Evolutionary conservation across 1,140 invertebrate genomes (phyloP), one percentile per base, ranked within the genome.

Genomic region (Ctenoplectra terminalis): DNA sequence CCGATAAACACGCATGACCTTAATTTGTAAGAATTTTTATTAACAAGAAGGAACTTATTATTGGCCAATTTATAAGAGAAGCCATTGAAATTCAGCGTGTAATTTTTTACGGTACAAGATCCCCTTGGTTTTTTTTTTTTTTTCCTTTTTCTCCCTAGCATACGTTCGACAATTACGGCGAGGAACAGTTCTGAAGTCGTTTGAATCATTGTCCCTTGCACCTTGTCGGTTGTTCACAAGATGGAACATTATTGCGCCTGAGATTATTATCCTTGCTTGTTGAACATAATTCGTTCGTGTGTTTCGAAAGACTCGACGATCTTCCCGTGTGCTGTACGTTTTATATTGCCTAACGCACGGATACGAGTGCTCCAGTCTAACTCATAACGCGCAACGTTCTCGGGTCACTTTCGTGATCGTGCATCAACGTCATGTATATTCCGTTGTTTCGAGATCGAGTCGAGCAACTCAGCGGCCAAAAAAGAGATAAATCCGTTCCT

Each of bases 181-280:
- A 50, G 23, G 43, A 81, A 67, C 52, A 67, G 60, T 67, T 15
- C 31, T 40, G 61, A 37, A 61, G 54, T 46, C 66, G 46, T 86
- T 87, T 79, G 84, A 86, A 86, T 87, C 85, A 87, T 86, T 83
- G 84, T 86, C 67, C 52, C 61, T 54, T 82, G 76, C 84, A 83
- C 81, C 81, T 87, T 85, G 83, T 52, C 69, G 79, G 73, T 74
- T 84, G 77, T 48, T 83, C 66, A 56, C 70, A 58, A 83, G 84
- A 87, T 83, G 81, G 82, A 80, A 67, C 84, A 87, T 87, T 87
- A 87, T 79, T 86, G 75, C 84, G 69, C 48, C 52, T 70, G 60
- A 77, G 86, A 88, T 85, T 77, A 83, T 85, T 87, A 88, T 88
- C 87, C 86, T 82, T 87, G 79, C 66, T 88, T 84, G 61, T 81